Evolutionary conservation across 92 coral and sea anemone genomes (phyloP).

Genomic region (Diadumene lineata): DNA sequence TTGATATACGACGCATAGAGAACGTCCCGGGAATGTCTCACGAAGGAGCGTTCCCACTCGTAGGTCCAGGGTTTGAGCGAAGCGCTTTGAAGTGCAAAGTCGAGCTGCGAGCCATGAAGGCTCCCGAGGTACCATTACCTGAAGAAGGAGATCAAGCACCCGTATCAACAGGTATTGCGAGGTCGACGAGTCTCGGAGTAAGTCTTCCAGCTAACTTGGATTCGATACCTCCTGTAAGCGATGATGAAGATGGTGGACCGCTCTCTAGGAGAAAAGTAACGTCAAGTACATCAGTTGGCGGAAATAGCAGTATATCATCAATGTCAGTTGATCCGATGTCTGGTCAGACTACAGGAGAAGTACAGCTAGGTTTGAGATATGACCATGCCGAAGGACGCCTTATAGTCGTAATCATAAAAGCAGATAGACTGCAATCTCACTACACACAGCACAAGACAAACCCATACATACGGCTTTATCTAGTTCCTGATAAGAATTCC

Average conservation of each 20-base stretch:
- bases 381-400: conserved; percentile 72
- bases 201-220: conserved; percentile 19
- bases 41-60: conserved; percentile 69
- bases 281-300: conserved; percentile 29
- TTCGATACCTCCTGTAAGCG: conserved; percentile 13
- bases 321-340: conserved; percentile 38
- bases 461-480: conserved; percentile 71
- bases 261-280: not conserved
- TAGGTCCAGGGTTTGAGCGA: conserved; percentile 56
- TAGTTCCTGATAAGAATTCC: conserved; percentile 81
- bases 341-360: conserved; percentile 65
- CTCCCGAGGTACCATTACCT: conserved; percentile 17
- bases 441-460: conserved; percentile 66
- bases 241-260: conserved; percentile 36
- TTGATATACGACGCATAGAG: conserved; percentile 55
- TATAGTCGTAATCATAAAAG: conserved; percentile 59
- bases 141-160: conserved; percentile 1
- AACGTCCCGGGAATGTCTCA: conserved; percentile 82
- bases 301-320: conserved; percentile 21
- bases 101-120: conserved; percentile 78
- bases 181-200: conserved; percentile 18
- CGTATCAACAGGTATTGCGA: not conserved
- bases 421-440: conserved; percentile 49
- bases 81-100: conserved; percentile 65
- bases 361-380: conserved; percentile 71